A percentile compares a stretch with the other conserved stretches of the same genome.
Conservation (phyloP, 2,888 invertebrate species). For the Pristionchus maxplancki region DNA sequence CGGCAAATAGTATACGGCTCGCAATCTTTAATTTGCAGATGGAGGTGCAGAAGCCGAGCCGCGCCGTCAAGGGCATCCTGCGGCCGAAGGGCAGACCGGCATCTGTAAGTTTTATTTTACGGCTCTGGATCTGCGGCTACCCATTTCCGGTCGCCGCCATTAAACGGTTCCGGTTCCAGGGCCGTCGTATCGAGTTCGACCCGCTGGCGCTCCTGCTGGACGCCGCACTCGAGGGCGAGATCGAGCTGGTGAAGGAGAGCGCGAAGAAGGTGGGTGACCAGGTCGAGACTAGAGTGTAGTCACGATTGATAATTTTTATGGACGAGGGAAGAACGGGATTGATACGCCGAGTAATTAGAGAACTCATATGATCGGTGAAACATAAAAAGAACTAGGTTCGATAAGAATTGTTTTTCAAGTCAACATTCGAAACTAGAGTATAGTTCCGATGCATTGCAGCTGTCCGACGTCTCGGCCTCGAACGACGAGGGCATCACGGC, state of each 20-base stretch:
- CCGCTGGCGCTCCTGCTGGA: slow-evolving; percentile 95
- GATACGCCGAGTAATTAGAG: background rate
- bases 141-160: background rate
- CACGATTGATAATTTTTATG: too few relatives aligned
- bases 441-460: slow-evolving; percentile 54
- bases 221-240: slow-evolving; percentile 96
- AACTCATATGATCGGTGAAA: background rate
- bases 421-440: background rate
- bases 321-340: too few relatives aligned
- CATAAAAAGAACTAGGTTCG: background rate
- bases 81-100: slow-evolving; percentile 44
- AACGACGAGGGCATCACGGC: slow-evolving; percentile 99
- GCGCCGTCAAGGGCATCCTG: slow-evolving; percentile 70
- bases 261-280: slow-evolving; percentile 83
- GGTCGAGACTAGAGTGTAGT: background rate
- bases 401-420: background rate
- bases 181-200: slow-evolving; percentile 93
- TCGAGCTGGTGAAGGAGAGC: slow-evolving; percentile 95
- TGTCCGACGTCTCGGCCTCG: slow-evolving; percentile 91
- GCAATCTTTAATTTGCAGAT: slow-evolving; percentile 12
- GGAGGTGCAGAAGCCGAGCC: slow-evolving; percentile 53
- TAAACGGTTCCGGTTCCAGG: slow-evolving; percentile 11
- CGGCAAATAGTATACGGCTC: background rate
- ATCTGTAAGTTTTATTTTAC: slow-evolving; percentile 10
- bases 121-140: background rate